phyloP scores from a whole-genome alignment of 2,113 vertebrate genomes.

The Cryptomyrus ogoouensis region DNA sequence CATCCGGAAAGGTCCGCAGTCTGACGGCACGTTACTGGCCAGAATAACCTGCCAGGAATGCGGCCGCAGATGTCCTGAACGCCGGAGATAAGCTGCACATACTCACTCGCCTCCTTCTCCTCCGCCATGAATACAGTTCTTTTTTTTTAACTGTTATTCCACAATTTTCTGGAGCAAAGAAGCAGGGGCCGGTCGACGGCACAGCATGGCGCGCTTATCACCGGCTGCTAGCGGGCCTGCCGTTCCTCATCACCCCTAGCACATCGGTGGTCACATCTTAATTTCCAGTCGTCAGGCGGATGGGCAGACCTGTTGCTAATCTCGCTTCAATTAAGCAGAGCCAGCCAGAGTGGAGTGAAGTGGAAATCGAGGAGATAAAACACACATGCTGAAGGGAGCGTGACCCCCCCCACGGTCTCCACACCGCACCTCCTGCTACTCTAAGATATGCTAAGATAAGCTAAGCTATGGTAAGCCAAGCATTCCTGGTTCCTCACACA shows the following conservation, averaged over 20 bases:
- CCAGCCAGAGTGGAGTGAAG: not conserved
- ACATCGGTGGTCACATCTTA: not conserved
- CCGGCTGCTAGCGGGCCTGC: not conserved
- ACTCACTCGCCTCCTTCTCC: not conserved
- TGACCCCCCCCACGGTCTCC: not conserved
- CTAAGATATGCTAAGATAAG: conserved; percentile 8
- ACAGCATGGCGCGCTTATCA: not conserved
- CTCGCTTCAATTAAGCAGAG: not conserved
- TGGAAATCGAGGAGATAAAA: not conserved
- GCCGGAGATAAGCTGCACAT: conserved; percentile 14
- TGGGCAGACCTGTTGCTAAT: not conserved
- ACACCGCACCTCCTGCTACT: not conserved
- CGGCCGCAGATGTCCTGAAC: conserved; percentile 24
- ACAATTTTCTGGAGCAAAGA: not conserved
- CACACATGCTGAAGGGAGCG: not conserved
- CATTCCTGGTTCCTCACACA: not conserved
- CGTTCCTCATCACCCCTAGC: not conserved
- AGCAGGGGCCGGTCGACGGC: not conserved
- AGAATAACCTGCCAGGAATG: conserved; percentile 6
- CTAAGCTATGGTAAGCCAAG: not conserved
- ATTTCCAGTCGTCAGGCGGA: not conserved
- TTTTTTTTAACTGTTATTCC: not conserved
- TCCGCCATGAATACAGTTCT: not conserved
- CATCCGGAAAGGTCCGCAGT: conserved; percentile 9
- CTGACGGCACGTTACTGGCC: conserved; percentile 21